Evolutionary conservation across 2,888 invertebrate species (phyloP), one percentile per base, ranked within the genome.

Genomic region (Alloscopus bannaensis): DNA sequence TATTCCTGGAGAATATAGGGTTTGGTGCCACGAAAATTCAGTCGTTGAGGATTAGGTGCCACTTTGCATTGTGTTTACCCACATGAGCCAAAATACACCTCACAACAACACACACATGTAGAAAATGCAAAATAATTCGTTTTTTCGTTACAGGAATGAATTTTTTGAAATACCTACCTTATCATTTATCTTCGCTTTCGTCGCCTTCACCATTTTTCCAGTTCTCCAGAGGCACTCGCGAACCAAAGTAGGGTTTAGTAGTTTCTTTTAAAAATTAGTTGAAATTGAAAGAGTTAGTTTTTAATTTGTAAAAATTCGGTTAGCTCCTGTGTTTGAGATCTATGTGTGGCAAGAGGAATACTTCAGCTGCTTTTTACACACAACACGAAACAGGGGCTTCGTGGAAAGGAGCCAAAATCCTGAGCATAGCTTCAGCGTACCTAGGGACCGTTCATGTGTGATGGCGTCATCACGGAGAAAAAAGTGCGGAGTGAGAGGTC

Each of bases 161-260:
- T 18, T 4, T 16, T 11, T 62, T 22, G 29, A 62, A 40, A 42
- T 28, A 11, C 69, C 78, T 73, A 85, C 85, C 84, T 84, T 81
- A 42, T 84, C 83, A 64, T 71, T 83, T 24, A 85, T 81, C 66
- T 82, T 83, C 16, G 84, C 82, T 59, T 83, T 84, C 13, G 55
- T 70, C 3, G 83, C 80, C 52, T 76, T 81, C 8, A 66, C 83
- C 84, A 85, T 84, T 75, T 60, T 83, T n/a, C 36, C 18, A 64
- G 22, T 60, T 60, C 18, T 11, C 24, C 42, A 18, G 16, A 62
- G 62, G 62, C 50, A 69, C 69, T 62, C 28, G 26, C 26, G 28
- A 52, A 68, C 60, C n/a, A n/a, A n/a, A n/a, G n/a, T n/a, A n/a
- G n/a, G n/a, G n/a, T n/a, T n/a, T n/a, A n/a, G n/a, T n/a, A n/a